Conservation (phyloP, 2,888 invertebrate species). For the Hydrotaea cyrtoneurina region DNA sequence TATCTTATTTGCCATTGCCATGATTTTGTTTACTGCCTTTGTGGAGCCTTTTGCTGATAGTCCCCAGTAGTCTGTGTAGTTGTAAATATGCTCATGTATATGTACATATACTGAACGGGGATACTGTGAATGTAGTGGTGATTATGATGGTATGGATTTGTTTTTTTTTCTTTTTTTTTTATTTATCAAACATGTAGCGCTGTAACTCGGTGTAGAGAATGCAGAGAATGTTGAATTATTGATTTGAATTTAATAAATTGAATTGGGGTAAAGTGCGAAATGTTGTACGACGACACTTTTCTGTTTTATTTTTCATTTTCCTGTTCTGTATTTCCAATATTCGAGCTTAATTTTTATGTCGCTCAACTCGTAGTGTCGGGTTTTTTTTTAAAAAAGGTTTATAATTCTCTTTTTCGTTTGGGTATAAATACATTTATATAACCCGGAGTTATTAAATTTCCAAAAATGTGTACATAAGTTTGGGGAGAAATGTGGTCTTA, state of each 20-base stretch:
- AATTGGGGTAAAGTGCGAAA: slow-evolving; percentile 70
- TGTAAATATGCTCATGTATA: background rate
- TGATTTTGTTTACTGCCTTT: slow-evolving; percentile 9
- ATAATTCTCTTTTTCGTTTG: background rate
- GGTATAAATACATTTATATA: background rate
- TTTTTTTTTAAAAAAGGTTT: background rate
- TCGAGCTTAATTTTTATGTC: background rate
- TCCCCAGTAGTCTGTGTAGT: background rate
- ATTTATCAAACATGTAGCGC: slow-evolving; percentile 14
- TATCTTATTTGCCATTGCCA: background rate
- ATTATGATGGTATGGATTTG: too few species aligned
- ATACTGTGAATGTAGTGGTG: background rate
- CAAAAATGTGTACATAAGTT: background rate
- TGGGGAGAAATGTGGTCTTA: background rate
- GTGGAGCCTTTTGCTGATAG: background rate
- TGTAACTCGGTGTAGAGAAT: background rate
- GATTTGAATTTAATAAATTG: slow-evolving; percentile 75
- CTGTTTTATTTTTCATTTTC: background rate
- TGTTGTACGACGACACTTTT: slow-evolving; percentile 57
- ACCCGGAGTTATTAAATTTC: slow-evolving; percentile 55
- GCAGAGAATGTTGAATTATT: slow-evolving; percentile 72
- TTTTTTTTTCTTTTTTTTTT: background rate
- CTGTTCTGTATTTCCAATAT: background rate
- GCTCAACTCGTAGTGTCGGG: background rate
- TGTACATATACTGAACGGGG: background rate